phyloP scores from a whole-genome alignment of 2,888 invertebrate genomes.

The Aricia artaxerxes region DNA sequence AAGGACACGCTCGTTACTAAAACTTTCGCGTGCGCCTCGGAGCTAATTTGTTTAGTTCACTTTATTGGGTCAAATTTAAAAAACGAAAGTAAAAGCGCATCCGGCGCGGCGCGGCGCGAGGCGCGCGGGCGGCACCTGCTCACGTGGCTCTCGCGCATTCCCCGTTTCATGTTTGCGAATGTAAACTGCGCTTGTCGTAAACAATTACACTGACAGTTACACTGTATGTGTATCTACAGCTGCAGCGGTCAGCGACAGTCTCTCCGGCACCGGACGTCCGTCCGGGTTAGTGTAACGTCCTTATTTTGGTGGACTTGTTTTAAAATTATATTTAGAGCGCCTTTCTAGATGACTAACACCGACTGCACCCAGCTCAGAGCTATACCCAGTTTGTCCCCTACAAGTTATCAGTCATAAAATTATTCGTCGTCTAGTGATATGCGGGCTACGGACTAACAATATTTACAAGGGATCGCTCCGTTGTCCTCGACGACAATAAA shows the following conservation, averaged over 20 bases:
- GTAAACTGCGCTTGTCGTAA: not conserved
- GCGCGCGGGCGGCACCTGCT: conserved; percentile 8
- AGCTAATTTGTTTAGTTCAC: conserved; percentile 7
- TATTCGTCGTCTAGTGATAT: not conserved
- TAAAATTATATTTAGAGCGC: not conserved
- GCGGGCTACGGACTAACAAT: conserved; percentile 1
- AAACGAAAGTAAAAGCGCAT: conserved; percentile 24
- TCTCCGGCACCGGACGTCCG: not conserved
- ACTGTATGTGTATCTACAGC: not conserved
- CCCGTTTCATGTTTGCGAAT: not conserved
- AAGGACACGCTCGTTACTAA: not conserved
- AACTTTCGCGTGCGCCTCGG: not conserved
- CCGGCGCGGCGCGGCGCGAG: conserved; percentile 5
- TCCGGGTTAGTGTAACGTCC: not conserved
- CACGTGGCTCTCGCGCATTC: not conserved
- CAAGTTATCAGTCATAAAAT: not conserved
- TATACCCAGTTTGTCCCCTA: not conserved
- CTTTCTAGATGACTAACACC: not conserved
- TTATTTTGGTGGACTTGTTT: not conserved
- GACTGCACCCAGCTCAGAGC: not conserved
- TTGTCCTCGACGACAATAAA: not conserved
- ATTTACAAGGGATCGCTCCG: not conserved
- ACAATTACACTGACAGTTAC: not conserved
- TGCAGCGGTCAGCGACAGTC: not conserved
- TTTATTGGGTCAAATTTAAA: conserved; percentile 26